Base-by-base conservation (phyloP, 2,888 invertebrate genomes). In the Schrankia costaestrigalis region DNA sequence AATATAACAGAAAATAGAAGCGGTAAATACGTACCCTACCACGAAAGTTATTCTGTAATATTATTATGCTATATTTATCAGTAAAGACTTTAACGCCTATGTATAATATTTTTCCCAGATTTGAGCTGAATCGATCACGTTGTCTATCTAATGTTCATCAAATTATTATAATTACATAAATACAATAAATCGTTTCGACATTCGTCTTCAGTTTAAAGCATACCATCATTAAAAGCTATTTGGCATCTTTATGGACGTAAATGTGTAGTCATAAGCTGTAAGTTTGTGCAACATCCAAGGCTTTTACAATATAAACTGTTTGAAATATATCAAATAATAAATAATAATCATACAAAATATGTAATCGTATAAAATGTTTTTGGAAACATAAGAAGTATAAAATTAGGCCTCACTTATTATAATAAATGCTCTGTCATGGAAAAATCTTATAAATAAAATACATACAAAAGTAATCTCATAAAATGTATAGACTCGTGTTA, bases 201-300 rank as follows among this genome's bases (percentile, higher is more conserved):
- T 56, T 56, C 48, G 50, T 51, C 58, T 51, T 55, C 59, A 56
- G 55, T 58, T 38, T 59, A 59, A 65, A 70, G 65, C 72, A 60
- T 71, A 71, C 59, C 57, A 48, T 68, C 63, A 71, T 70, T 79
- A 81, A 64, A 77, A 78, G 74, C 82, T 86, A 87, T 87, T 87
- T 87, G 86, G 86, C 86, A 87, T 78, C 85, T 78, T 77, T 51
- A 68, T 76, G 86, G 86, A 87, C 86, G 86, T 77, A 71, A 66
- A 70, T 63, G 71, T 81, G 72, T 66, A 71, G 56, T 70, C 56
- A 59, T 67, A 71, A 70, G 66, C 72, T 67, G 65, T 65, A 53
- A 52, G 53, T 57, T 78, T 77, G 79, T 78, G 79, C 79, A 66
- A 61, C 47, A 51, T 44, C 45, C 40, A 46, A 53, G 35, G 55